These are phyloP conservation scores for Camponotus pennsylvanicus DNA, from an alignment of 1,140 invertebrate genomes.

Conservation along the genomic window DNA sequence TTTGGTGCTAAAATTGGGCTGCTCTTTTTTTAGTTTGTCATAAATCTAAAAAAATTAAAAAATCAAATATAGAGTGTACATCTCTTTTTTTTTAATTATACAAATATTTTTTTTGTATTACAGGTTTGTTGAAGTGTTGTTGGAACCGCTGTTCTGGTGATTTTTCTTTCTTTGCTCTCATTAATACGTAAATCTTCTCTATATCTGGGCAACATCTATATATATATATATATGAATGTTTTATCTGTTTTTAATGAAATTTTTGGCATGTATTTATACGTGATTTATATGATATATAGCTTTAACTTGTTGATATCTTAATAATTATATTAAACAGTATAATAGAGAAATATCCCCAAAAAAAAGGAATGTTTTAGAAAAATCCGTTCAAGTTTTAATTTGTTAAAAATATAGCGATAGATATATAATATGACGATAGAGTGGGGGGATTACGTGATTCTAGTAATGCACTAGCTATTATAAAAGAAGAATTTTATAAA, in stretches of 20 bases:
- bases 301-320: neutral
- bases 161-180: slow-evolving; percentile 91
- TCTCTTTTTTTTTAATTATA: neutral
- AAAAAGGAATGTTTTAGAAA: neutral
- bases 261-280: neutral
- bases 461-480: neutral
- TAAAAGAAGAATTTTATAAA: neutral
- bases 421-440: neutral
- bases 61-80: neutral
- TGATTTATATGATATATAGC: neutral
- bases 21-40: slow-evolving; percentile 83
- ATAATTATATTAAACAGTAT: neutral
- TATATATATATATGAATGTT: neutral
- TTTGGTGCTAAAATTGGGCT: slow-evolving; percentile 85
- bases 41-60: slow-evolving; percentile 83
- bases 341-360: neutral
- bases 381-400: neutral
- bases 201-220: slow-evolving; percentile 90
- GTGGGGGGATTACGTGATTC: neutral
- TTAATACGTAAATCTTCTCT: slow-evolving; percentile 89
- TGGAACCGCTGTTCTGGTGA: slow-evolving; percentile 87
- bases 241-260: neutral
- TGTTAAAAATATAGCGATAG: neutral
- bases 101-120: neutral
- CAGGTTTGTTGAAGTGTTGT: slow-evolving; percentile 86